Evolutionary conservation across 2,113 vertebrate genomes (phyloP), one percentile per base, ranked within the genome.

Genomic region (Gallinago paraguaiae): DNA sequence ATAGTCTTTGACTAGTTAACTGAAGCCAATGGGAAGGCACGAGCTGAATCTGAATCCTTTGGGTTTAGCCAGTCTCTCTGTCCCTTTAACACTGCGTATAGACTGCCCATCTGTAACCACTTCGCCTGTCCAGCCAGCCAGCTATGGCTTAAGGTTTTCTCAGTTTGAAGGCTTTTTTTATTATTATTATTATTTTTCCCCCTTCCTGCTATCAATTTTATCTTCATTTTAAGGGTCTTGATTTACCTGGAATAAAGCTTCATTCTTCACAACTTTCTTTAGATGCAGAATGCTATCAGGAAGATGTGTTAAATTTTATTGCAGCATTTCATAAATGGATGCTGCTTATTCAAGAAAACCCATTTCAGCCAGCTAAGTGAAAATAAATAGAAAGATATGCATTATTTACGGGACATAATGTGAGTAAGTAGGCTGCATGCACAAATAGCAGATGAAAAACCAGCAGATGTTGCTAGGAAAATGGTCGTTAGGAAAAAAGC

Each of bases 361-460:
- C 61, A 87, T 95, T 96, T 91, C 81, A 89, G 67, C 6, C 3
- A 59, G 69, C 69, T 95, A 95, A 96, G 74, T 92, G 93, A 94
- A 97, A 96, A 95, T 94, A 94, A 96, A 95, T 76, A 91, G 83
- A 88, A 93, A 92, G 70, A 85, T 87, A 92, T 95, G 65, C 81
- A 91, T 96, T 97, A 95, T 95, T 96, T 95, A 97, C 48, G 0
- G 84, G 25, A 77, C 74, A 89, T 89, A 95, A 95, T 92, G 53
- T 35, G 69, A 86, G 35, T 70, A 79, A 90, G 61, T 75, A 84
- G 70, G 35, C 84, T 89, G 88, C 37, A 69, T 89, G 46, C 77
- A 82, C 74, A 94, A 89, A 95, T 11, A 89, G 89, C 65, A 91
- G 81, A 82, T 85, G 61, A 92, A 95, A 93, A 89, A 31, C 2